phyloP scores from a whole-genome alignment of 2,797 vertebrate genomes.

The Cynodonichthys magdalenae region DNA sequence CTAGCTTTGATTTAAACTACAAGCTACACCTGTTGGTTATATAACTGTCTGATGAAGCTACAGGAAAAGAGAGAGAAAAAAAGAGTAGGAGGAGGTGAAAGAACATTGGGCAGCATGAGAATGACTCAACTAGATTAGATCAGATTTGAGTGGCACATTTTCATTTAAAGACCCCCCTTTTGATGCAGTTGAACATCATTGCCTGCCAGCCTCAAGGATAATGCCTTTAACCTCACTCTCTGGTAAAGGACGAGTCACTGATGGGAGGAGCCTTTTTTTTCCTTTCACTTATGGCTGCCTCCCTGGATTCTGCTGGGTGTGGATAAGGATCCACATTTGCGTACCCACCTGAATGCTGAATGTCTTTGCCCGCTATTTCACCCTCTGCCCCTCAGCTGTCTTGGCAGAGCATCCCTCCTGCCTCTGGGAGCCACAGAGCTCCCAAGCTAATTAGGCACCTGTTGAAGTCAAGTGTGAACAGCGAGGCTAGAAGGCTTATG shows the following conservation, averaged over 20 bases:
- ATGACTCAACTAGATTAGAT: slow-evolving; percentile 47
- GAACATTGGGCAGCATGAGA: slow-evolving; percentile 24
- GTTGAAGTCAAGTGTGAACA: slow-evolving; percentile 65
- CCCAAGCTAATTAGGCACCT: slow-evolving; percentile 80
- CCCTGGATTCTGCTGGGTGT: slow-evolving; percentile 32
- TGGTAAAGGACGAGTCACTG: slow-evolving; percentile 10
- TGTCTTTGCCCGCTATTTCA: slow-evolving; percentile 26
- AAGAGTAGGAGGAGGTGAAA: slow-evolving; percentile 46
- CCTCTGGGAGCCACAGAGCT: slow-evolving; percentile 57
- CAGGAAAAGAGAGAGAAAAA: slow-evolving; percentile 10
- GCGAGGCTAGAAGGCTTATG: slow-evolving; percentile 17
- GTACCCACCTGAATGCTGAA: slow-evolving; percentile 5
- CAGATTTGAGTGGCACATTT: slow-evolving; percentile 7
- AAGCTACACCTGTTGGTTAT: slow-evolving; percentile 51
- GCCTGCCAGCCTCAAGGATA: slow-evolving; percentile 1
- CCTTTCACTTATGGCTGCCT: slow-evolving; percentile 18
- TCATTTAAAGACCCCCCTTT: slow-evolving; percentile 13
- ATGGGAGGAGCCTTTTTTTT: slow-evolving; percentile 12
- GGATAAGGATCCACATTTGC: slow-evolving; percentile 32
- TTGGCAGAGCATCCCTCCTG: slow-evolving; percentile 52
- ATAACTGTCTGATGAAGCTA: slow-evolving; percentile 39
- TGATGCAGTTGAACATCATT: slow-evolving; percentile 14
- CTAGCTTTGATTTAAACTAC: not conserved
- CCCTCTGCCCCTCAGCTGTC: slow-evolving; percentile 62
- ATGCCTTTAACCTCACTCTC: slow-evolving; percentile 19